A percentile compares a stretch with the other conserved stretches of the same genome.
These are phyloP conservation scores for Macropis europaea DNA, from an alignment of 2,888 invertebrate species.

Conservation along the genomic window DNA sequence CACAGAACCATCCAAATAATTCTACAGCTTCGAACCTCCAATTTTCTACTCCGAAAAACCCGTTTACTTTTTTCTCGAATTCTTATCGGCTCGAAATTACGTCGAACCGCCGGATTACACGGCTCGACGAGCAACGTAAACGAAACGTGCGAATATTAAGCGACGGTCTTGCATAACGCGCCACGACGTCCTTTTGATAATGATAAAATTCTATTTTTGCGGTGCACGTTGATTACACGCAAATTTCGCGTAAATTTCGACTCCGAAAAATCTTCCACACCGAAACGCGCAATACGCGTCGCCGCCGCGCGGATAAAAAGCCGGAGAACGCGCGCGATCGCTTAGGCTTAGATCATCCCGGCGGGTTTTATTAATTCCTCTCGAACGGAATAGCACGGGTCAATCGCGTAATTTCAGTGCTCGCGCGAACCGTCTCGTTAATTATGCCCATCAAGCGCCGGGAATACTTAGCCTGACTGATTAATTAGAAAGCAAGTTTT, in stretches of 20 bases:
- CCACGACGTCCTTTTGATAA: conserved; percentile 46
- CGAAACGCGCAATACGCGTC: background rate
- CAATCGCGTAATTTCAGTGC: conserved; percentile 57
- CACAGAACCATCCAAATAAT: too few relatives aligned
- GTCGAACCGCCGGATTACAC: conserved; percentile 1
- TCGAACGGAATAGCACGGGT: conserved; percentile 42
- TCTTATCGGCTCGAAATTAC: background rate
- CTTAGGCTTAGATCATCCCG: conserved; percentile 34
- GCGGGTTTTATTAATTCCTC: conserved; percentile 43
- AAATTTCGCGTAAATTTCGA: background rate
- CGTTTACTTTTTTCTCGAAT: background rate
- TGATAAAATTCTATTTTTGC: conserved; percentile 44
- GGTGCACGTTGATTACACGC: background rate
- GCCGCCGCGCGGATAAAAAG: background rate
- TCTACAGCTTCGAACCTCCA: too few relatives aligned
- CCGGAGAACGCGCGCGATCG: conserved; percentile 27
- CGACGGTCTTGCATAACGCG: conserved; percentile 36
- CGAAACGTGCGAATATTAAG: conserved; percentile 43
- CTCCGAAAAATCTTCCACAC: background rate
- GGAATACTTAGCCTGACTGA: conserved; percentile 55
- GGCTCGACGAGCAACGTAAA: conserved; percentile 12
- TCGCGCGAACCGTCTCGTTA: conserved; percentile 46
- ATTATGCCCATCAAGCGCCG: conserved; percentile 55
- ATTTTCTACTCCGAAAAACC: too few relatives aligned
- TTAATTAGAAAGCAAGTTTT: conserved; percentile 57